Evolutionary conservation across 2,113 vertebrate species (phyloP), one percentile per base, ranked within the genome.

Genomic region (Toxotes jaculatrix): DNA sequence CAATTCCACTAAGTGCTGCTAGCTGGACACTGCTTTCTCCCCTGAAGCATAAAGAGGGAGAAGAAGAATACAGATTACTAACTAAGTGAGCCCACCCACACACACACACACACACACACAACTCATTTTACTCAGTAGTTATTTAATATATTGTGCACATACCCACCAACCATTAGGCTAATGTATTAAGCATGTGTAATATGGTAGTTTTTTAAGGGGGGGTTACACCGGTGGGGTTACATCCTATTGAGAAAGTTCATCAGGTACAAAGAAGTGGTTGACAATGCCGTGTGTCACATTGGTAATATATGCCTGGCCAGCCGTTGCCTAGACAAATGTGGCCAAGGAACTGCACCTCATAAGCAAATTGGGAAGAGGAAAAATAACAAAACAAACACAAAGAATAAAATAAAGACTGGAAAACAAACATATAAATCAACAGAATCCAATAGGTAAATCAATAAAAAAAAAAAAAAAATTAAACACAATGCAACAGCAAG

Each of bases 1-100:
- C 90, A 94, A 93, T 95, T 91, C 80, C 45, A 68, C 84, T 93
- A 94, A 95, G 94, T 94, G 93, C 90, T 85, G 72, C 69, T 85
- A 57, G 80, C 77, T 62, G 71, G 79, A 82, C 71, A 68, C 67
- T 72, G 69, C 80, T 89, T 88, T 87, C 68, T 88, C 88, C 87
- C 92, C 87, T 89, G 76, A 75, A 78, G 86, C 74, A 88, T 79
- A 79, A 90, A 86, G 88, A 87, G 69, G 56, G 84, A 23, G 71
- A 72, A 87, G 71, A 79, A 72, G 82, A 91, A 82, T 88, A 92
- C 75, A 85, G 87, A 91, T 88, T 77, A 73, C 42, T 66, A 36
- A 56, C 36, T 85, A 75, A 88, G 76, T 36, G 19, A 89, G 47
- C 56, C 23, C 74, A 51, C 34, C 66, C 45, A 77, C 62, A 64